Conservation (phyloP, 2,797 vertebrate genomes). For the Argentina silus region DNA sequence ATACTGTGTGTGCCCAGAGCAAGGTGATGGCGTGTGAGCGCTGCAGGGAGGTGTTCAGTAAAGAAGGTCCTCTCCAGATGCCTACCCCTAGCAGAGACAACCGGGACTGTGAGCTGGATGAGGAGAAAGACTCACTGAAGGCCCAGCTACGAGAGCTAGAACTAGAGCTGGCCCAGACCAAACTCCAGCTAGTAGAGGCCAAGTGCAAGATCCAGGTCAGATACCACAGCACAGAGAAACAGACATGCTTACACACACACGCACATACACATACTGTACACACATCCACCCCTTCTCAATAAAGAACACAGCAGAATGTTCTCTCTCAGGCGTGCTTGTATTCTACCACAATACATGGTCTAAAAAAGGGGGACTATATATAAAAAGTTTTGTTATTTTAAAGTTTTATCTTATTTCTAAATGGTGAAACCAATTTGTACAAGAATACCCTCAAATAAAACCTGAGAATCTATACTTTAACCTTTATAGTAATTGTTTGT, state of each 20-base stretch:
- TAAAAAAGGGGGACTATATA: no score
- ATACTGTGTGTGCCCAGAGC: constrained; percentile 66
- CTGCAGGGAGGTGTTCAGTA: constrained; percentile 93
- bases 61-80: constrained; percentile 85
- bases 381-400: no score
- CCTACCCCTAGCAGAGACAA: constrained; percentile 71
- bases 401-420: no score
- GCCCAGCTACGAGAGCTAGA: constrained; percentile 95
- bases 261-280: no score
- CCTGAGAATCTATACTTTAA: no score
- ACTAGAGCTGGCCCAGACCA: constrained; percentile 97
- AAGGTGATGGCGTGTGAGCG: constrained; percentile 94
- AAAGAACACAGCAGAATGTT: not conserved
- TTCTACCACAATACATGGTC: not conserved
- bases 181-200: constrained; percentile 98
- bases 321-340: not conserved
- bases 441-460: no score
- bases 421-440: no score
- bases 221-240: no score
- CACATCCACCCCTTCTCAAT: no score
- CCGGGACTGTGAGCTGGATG: constrained; percentile 78
- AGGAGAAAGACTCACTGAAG: constrained; percentile 93
- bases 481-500: no score
- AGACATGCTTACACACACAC: no score
- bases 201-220: constrained; percentile 98